Evolutionary conservation across 2,113 vertebrate genomes (phyloP).

Genomic region (Gavialis gangeticus): DNA sequence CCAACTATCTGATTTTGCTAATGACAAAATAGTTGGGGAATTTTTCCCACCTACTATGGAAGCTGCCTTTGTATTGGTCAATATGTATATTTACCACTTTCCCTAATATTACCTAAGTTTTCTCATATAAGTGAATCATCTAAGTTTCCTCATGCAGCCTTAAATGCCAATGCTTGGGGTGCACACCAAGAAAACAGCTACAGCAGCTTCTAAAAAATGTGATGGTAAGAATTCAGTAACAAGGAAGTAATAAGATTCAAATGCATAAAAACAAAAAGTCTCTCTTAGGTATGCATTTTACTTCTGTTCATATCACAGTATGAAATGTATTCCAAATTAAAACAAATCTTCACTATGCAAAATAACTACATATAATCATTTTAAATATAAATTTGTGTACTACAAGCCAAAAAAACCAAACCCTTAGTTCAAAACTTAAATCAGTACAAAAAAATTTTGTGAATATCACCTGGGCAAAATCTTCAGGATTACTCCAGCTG

Average conservation of each 20-base stretch:
- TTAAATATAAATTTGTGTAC: not conserved
- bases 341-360: not conserved
- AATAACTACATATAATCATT: not conserved
- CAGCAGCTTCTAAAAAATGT: not conserved
- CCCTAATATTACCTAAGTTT: not conserved
- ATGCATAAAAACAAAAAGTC: too few relatives aligned
- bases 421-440: not conserved
- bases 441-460: not conserved
- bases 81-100: not conserved
- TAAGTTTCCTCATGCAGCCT: not conserved
- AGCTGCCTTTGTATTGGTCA: not conserved
- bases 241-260: not conserved
- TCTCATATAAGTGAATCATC: not conserved
- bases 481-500: not conserved
- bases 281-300: not conserved
- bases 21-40: not conserved
- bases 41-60: not conserved
- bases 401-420: not conserved
- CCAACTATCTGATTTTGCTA: not conserved
- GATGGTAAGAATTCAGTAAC: not conserved
- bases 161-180: not conserved
- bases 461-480: not conserved
- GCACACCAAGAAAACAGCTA: not conserved
- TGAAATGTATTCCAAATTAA: not conserved
- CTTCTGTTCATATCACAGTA: not conserved